These are phyloP conservation scores for Synanthedon andrenaeformis DNA, from an alignment of 2,888 invertebrate species.

Conservation along the genomic window DNA sequence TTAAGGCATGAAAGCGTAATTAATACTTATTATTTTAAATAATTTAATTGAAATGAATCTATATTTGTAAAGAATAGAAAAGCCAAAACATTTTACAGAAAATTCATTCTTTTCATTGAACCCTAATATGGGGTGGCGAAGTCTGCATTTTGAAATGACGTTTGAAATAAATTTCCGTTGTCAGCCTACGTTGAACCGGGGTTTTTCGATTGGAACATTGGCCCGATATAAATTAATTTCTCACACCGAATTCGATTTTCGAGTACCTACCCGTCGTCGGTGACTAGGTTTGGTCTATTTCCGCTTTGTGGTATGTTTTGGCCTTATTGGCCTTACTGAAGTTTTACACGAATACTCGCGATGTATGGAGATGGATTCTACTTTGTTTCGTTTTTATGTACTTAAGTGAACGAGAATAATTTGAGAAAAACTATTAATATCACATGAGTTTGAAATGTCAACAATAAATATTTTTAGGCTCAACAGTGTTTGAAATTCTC, in stretches of 20 bases:
- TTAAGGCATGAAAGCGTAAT: too few relatives aligned
- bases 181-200: slow-evolving; percentile 31
- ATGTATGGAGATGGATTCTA: background rate
- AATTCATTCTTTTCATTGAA: slow-evolving; percentile 38
- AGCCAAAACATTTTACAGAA: background rate
- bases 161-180: slow-evolving; percentile 63
- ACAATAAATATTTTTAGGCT: too few relatives aligned
- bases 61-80: too few relatives aligned
- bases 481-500: too few relatives aligned
- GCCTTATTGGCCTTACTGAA: background rate
- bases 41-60: too few relatives aligned
- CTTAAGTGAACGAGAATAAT: background rate
- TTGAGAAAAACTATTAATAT: too few relatives aligned
- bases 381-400: background rate
- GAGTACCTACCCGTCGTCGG: slow-evolving; percentile 14
- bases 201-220: slow-evolving; percentile 61
- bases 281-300: slow-evolving; percentile 20
- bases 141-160: slow-evolving; percentile 54
- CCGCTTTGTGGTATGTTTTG: slow-evolving; percentile 10
- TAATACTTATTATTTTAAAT: too few relatives aligned
- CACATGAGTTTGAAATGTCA: too few relatives aligned
- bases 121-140: slow-evolving; percentile 12
- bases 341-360: background rate
- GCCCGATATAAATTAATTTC: slow-evolving; percentile 61
- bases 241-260: slow-evolving; percentile 28